These are phyloP conservation scores for Dendrocopos noguchii DNA, from an alignment of 2,113 vertebrate genomes.

Conservation along the genomic window DNA sequence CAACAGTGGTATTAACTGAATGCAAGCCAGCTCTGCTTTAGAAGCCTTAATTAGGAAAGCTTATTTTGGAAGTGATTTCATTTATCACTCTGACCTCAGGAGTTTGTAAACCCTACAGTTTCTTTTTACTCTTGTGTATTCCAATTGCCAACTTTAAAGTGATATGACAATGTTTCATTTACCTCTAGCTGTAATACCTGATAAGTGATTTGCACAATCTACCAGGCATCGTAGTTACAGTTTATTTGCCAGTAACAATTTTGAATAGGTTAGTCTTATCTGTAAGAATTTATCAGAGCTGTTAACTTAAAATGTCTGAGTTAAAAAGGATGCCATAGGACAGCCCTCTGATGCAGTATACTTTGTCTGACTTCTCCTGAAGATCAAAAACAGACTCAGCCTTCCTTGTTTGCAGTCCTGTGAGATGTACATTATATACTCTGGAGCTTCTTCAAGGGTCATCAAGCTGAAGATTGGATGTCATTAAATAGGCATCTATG, in stretches of 20 bases:
- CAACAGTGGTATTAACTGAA: conserved; percentile 60
- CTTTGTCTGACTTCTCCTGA: neutral
- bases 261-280: neutral
- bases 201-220: neutral
- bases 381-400: neutral
- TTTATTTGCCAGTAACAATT: neutral
- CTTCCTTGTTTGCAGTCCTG: neutral
- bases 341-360: neutral
- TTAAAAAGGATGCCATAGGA: neutral
- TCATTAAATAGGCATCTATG: neutral
- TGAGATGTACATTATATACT: neutral
- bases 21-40: conserved; percentile 51
- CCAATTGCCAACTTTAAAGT: neutral
- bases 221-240: neutral
- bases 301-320: neutral
- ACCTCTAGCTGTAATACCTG: neutral
- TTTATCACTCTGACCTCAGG: conserved; percentile 58
- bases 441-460: neutral
- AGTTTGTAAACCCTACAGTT: neutral
- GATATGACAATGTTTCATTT: neutral
- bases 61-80: conserved; percentile 70
- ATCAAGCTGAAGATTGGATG: neutral
- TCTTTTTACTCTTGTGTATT: neutral
- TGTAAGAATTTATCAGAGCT: neutral
- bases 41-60: conserved; percentile 65